Percentiles rank a stretch among this genome's conserved stretches.
Evolutionary conservation across 2,797 vertebrate genomes (phyloP).

Genomic region (Balearica regulorum): DNA sequence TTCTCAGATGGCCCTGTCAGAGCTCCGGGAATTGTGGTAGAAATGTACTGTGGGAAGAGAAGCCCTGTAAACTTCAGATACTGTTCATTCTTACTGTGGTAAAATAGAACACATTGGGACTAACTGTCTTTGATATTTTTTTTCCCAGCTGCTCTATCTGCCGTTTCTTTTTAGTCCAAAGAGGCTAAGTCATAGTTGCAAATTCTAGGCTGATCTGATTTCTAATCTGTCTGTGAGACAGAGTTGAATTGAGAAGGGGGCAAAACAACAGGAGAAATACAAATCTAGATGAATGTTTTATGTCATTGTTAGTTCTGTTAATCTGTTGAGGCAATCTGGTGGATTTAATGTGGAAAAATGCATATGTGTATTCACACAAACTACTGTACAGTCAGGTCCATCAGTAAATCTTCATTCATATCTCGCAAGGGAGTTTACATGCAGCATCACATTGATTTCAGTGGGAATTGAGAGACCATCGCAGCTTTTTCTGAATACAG

Average conservation of each 20-base stretch:
- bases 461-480: neutral
- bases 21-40: neutral
- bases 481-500: neutral
- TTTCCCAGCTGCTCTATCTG: neutral
- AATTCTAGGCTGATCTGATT: neutral
- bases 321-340: neutral
- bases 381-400: fast-evolving
- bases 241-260: neutral
- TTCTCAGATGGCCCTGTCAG: neutral
- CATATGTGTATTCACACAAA: neutral
- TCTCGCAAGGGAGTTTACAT: neutral
- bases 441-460: neutral
- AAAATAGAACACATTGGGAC: neutral
- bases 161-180: neutral
- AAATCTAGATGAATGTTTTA: neutral
- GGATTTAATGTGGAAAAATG: neutral
- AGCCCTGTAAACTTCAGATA: neutral
- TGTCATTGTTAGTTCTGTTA: neutral
- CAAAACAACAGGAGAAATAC: neutral
- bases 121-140: neutral
- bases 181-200: neutral
- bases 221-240: neutral
- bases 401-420: neutral
- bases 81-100: neutral
- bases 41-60: neutral